These are phyloP conservation scores for Drepana falcataria DNA, from an alignment of 2,888 invertebrate species.

Conservation along the genomic window DNA sequence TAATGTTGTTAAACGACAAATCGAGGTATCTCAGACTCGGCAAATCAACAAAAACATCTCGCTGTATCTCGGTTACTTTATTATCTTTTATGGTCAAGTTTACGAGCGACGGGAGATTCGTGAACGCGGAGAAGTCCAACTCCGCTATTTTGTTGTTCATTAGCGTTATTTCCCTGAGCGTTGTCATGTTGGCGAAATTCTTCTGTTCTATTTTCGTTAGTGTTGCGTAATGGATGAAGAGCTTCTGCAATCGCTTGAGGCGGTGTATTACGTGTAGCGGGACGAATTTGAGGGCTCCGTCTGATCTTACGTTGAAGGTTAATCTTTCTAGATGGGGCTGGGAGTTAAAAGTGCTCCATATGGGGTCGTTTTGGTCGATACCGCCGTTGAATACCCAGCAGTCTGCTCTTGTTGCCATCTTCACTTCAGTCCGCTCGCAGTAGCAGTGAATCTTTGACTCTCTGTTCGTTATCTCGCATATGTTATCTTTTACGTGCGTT, in stretches of 20 bases:
- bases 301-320: slow-evolving; percentile 83
- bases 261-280: slow-evolving; percentile 83
- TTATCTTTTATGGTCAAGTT: slow-evolving; percentile 87
- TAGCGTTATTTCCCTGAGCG: slow-evolving; percentile 83
- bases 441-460: slow-evolving; percentile 82
- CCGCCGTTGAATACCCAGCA: slow-evolving; percentile 88
- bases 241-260: slow-evolving; percentile 81
- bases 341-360: slow-evolving; percentile 85
- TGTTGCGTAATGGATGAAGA: slow-evolving; percentile 85
- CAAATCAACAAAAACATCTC: slow-evolving; percentile 86
- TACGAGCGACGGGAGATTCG: slow-evolving; percentile 84
- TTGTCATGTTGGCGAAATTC: slow-evolving; percentile 87
- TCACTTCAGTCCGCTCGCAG: slow-evolving; percentile 79
- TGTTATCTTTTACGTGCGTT: slow-evolving; percentile 68
- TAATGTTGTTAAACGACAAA: slow-evolving; percentile 92
- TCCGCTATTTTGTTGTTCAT: slow-evolving; percentile 84
- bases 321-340: slow-evolving; percentile 84
- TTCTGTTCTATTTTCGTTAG: slow-evolving; percentile 84
- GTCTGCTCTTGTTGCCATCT: slow-evolving; percentile 82
- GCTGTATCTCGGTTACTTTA: slow-evolving; percentile 85
- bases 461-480: slow-evolving; percentile 77
- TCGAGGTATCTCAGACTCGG: slow-evolving; percentile 86
- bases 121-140: slow-evolving; percentile 84
- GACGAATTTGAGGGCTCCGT: slow-evolving; percentile 83
- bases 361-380: slow-evolving; percentile 81